These are phyloP conservation scores for Romanogobio albipinnatus DNA, from an alignment of 2,113 vertebrate species.

Conservation along the genomic window DNA sequence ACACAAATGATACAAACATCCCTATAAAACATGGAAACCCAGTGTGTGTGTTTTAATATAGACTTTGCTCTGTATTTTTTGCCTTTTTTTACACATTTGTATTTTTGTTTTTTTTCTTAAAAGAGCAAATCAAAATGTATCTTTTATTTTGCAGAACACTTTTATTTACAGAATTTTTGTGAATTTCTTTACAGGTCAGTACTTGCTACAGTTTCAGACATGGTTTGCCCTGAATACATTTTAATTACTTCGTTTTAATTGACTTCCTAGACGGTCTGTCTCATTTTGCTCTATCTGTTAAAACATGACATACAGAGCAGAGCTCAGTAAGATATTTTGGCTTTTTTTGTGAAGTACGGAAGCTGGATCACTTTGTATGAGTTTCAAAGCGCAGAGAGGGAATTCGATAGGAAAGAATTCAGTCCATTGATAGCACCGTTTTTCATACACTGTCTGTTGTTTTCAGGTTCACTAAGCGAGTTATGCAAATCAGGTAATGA, in stretches of 20 bases:
- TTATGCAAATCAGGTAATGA: conserved; percentile 21
- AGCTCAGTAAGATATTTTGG: conserved; percentile 7
- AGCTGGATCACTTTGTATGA: not conserved
- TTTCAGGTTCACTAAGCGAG: not conserved
- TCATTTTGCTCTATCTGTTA: conserved; percentile 31
- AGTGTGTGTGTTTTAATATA: too few species aligned
- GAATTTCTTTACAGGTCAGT: not conserved
- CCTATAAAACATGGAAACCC: too few species aligned
- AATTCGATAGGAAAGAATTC: not conserved
- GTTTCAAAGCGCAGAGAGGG: not conserved
- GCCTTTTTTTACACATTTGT: not conserved
- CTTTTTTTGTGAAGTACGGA: conserved; percentile 17
- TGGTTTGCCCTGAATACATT: conserved; percentile 41
- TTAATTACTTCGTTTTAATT: conserved; percentile 34
- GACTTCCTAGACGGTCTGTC: conserved; percentile 29
- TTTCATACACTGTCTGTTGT: not conserved
- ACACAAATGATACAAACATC: too few species aligned
- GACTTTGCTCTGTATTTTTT: too few species aligned
- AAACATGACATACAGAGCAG: not conserved
- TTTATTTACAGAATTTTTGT: not conserved
- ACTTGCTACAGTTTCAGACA: not conserved
- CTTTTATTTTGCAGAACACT: not conserved
- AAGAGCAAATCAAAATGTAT: not conserved
- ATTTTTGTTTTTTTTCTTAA: not conserved
- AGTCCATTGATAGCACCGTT: not conserved